These are phyloP conservation scores for Illadopsis cleaveri DNA, from an alignment of 2,113 vertebrate genomes.

Conservation along the genomic window DNA sequence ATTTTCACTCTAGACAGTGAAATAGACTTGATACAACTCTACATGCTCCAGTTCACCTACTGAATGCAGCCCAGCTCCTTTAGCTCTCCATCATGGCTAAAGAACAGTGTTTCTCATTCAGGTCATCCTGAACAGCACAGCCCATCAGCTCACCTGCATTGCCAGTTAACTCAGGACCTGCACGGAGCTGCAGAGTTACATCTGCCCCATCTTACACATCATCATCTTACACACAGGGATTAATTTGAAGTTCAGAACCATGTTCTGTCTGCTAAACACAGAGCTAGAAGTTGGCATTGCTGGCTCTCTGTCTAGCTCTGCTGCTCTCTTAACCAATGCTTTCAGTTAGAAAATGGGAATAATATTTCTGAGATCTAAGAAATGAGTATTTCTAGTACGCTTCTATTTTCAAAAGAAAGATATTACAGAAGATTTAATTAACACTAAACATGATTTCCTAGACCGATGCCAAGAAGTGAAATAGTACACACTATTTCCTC, in stretches of 20 bases:
- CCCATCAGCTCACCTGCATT: fast-evolving
- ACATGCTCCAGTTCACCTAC: neutral
- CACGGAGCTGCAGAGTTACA: neutral
- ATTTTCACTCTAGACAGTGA: neutral
- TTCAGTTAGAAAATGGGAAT: neutral
- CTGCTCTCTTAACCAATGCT: neutral
- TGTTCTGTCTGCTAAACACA: neutral
- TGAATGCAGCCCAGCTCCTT: neutral
- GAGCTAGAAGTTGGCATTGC: neutral
- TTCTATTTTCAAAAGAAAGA: neutral
- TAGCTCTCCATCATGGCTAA: neutral
- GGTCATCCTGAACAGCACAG: neutral
- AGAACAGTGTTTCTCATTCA: neutral
- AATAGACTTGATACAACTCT: neutral
- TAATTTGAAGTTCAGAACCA: neutral
- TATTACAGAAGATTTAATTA: neutral
- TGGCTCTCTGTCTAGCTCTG: neutral
- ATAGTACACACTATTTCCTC: neutral
- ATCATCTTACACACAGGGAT: neutral
- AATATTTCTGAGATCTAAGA: neutral
- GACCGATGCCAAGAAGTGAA: neutral
- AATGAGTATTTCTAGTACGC: neutral
- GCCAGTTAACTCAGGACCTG: neutral
- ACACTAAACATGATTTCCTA: neutral
- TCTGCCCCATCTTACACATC: neutral